Conservation (phyloP, 2,113 vertebrate species). For the Seriola quinqueradiata region DNA sequence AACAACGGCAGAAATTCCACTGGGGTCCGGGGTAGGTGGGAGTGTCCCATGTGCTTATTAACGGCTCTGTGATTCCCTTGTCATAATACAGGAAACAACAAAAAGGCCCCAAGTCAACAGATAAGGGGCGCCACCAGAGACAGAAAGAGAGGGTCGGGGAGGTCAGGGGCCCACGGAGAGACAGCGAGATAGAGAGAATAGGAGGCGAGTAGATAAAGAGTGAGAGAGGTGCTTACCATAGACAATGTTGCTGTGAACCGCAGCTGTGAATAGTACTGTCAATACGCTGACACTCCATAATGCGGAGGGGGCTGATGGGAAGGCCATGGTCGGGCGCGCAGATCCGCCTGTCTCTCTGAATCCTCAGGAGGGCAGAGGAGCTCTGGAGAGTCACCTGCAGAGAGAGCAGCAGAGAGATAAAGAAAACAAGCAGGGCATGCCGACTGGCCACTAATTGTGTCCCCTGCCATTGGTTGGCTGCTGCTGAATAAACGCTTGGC, state of each 20-base stretch:
- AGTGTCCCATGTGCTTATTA: slow-evolving; percentile 77
- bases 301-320: slow-evolving; percentile 75
- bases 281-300: slow-evolving; percentile 79
- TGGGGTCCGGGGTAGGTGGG: slow-evolving; percentile 54
- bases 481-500: slow-evolving; percentile 64
- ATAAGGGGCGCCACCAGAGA: slow-evolving; percentile 54
- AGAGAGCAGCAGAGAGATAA: slow-evolving; percentile 61
- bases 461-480: slow-evolving; percentile 53
- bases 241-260: slow-evolving; percentile 76
- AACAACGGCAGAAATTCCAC: slow-evolving; percentile 73
- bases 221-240: slow-evolving; percentile 75
- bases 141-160: slow-evolving; percentile 48
- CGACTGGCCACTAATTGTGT: slow-evolving; percentile 66
- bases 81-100: slow-evolving; percentile 68
- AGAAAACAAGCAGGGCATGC: slow-evolving; percentile 50
- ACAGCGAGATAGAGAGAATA: slow-evolving; percentile 2
- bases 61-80: slow-evolving; percentile 73
- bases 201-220: slow-evolving; percentile 35
- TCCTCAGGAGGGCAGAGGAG: slow-evolving; percentile 73
- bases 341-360: slow-evolving; percentile 74
- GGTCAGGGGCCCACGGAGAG: slow-evolving; percentile 62
- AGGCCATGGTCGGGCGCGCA: slow-evolving; percentile 78
- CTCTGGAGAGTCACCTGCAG: slow-evolving; percentile 74
- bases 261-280: slow-evolving; percentile 74
- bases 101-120: slow-evolving; percentile 71